phyloP scores from a whole-genome alignment of 2,888 invertebrate genomes.

The Idaea biselata region DNA sequence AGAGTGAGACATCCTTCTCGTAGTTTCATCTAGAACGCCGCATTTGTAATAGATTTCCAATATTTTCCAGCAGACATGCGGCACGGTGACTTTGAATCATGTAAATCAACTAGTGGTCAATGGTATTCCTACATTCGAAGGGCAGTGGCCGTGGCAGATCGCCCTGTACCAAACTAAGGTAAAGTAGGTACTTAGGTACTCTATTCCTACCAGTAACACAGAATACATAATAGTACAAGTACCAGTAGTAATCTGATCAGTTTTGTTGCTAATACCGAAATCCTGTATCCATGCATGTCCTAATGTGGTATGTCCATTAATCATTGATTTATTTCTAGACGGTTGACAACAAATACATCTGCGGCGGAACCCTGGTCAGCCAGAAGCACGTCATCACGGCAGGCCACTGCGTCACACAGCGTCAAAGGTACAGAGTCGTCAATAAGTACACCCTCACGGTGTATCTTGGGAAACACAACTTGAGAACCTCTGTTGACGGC shows the following conservation, averaged over 20 bases:
- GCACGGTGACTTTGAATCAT: conserved; percentile 69
- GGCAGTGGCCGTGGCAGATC: conserved; percentile 86
- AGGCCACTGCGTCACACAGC: conserved; percentile 82
- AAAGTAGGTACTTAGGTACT: conserved; percentile 11
- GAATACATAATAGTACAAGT: no score
- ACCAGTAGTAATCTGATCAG: no score
- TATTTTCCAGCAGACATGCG: conserved; percentile 61
- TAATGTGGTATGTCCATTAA: no score
- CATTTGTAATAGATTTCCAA: no score
- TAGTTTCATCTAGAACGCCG: no score
- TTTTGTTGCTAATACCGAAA: no score
- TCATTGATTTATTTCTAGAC: conserved; percentile 50
- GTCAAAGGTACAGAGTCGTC: conserved; percentile 58
- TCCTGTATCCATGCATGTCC: no score
- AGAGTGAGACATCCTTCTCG: no score
- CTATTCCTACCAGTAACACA: background rate
- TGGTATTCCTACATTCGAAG: conserved; percentile 80
- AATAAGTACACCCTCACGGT: conserved; percentile 72
- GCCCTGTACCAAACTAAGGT: conserved; percentile 82
- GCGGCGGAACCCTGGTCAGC: conserved; percentile 83
- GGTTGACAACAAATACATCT: conserved; percentile 80
- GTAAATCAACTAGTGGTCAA: conserved; percentile 81
- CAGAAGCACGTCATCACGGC: conserved; percentile 81
- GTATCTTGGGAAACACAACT: conserved; percentile 72
- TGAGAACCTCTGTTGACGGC: conserved; percentile 70